These are phyloP conservation scores for Azorinus chamasolen DNA, from an alignment of 2,888 invertebrate genomes.

Conservation along the genomic window DNA sequence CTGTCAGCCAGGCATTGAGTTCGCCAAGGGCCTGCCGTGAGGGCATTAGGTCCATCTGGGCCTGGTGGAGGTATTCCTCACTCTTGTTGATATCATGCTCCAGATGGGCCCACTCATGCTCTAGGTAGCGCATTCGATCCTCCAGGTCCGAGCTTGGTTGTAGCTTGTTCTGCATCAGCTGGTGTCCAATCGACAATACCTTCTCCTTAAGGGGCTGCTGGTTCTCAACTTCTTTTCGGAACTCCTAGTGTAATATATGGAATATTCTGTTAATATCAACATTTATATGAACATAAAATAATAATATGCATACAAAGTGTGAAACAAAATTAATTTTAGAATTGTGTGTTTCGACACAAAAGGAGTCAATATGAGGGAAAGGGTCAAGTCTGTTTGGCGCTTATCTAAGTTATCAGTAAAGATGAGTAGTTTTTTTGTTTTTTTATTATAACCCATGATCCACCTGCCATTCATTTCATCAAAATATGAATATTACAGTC, in stretches of 20 bases:
- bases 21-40: slow-evolving; percentile 84
- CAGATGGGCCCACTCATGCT: slow-evolving; percentile 81
- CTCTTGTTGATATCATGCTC: slow-evolving; percentile 77
- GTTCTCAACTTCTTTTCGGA: slow-evolving; percentile 83
- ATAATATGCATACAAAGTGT: no score
- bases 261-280: no score
- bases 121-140: slow-evolving; percentile 73
- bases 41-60: slow-evolving; percentile 85
- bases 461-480: no score
- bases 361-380: no score
- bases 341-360: no score
- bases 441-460: no score
- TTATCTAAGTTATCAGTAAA: no score
- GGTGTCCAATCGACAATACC: slow-evolving; percentile 78
- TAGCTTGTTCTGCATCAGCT: slow-evolving; percentile 75
- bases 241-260: slow-evolving; percentile 79
- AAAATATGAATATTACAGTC: no score
- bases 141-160: slow-evolving; percentile 75
- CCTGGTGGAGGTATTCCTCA: slow-evolving; percentile 81
- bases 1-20: slow-evolving; percentile 81
- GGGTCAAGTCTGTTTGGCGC: no score
- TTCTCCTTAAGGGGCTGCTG: slow-evolving; percentile 79
- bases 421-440: no score
- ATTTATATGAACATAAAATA: no score
- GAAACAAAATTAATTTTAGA: no score